Percentiles rank a stretch among this genome's conserved stretches.
Evolutionary conservation across 2,888 invertebrate species (phyloP).

Genomic region (Gasteruption jaculator): DNA sequence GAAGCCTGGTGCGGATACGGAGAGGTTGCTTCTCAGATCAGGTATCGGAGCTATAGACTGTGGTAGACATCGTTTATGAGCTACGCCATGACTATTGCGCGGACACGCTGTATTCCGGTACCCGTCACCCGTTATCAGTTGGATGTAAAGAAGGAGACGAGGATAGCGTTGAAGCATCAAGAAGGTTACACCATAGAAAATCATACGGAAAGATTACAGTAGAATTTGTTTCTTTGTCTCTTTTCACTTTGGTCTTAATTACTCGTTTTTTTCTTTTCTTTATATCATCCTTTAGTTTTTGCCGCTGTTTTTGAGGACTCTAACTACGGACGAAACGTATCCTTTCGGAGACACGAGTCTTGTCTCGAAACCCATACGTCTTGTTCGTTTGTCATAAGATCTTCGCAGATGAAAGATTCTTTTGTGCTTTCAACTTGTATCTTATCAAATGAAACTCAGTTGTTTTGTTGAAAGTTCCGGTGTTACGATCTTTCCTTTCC

Average conservation of each 20-base stretch:
- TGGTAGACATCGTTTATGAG: constrained; percentile 79
- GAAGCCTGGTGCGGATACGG: constrained; percentile 52
- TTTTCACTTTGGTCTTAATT: constrained; percentile 6
- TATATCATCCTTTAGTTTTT: constrained; percentile 11
- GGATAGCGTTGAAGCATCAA: constrained; percentile 50
- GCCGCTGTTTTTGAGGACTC: constrained; percentile 15
- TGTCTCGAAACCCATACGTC: no score
- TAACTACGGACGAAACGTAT: no score
- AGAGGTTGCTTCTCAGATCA: constrained; percentile 72
- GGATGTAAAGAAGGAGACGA: constrained; percentile 44
- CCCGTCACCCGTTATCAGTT: constrained; percentile 15
- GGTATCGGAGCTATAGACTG: constrained; percentile 83
- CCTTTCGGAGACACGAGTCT: no score
- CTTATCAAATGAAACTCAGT: no score
- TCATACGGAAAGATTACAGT: constrained; percentile 43
- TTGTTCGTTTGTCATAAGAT: no score
- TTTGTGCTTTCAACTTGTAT: no score
- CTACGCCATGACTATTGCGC: constrained; percentile 82
- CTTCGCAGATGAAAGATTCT: no score
- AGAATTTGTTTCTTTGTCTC: constrained; percentile 25
- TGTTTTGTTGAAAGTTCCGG: no score
- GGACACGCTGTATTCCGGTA: constrained; percentile 62
- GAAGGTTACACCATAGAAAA: constrained; percentile 48
- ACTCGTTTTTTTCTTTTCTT: neutral
- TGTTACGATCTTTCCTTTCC: no score